Base-by-base conservation (phyloP, 2,888 invertebrate species). In the Nomada goodeniana region DNA sequence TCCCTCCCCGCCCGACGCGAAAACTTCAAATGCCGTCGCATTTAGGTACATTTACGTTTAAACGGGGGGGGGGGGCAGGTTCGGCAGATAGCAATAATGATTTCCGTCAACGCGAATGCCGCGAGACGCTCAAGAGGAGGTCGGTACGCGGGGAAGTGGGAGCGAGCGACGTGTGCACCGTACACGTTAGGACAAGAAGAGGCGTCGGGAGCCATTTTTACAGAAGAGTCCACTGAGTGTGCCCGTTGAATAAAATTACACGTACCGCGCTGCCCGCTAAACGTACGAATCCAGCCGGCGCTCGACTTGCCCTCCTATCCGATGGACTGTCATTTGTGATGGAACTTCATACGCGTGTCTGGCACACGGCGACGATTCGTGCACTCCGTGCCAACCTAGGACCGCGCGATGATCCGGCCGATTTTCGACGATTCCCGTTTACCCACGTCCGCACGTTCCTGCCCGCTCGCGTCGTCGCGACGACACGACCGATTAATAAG, bases 261-360 rank as follows among this genome's bases (percentile, higher is more conserved):
- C 80, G 44, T 85, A 88, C 88, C 85, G 75, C 74, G 79, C 82
- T 70, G 70, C 77, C 57, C 79, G 88, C 85, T 88, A 88, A 75
- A 85, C 83, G 53, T 76, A 80, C 73, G 82, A 88, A 82, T 87
- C 80, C 77, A 85, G 85, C 87, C 83, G 83, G 82, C 87, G 80
- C 80, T 83, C 69, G 80, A 85, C 76, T 79, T 79, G 64, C 75
- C 78, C 77, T 67, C 77, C 29, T 61, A 53, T 64, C 63, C 87
- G 78, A 76, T 83, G 61, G 79, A 85, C 88, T 85, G 87, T 88
- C 88, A 88, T 88, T 88, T 88, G 88, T 81, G 71, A 80, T 63
- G 82, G 60, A 79, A 79, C 57, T 82, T 85, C 80, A 76, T 86
- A 80, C 80, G 79, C 85, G 80, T 79, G 78, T 78, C 76, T 72